Evolutionary conservation across 2,888 invertebrate species (phyloP).

Genomic region (Agrochola lota): DNA sequence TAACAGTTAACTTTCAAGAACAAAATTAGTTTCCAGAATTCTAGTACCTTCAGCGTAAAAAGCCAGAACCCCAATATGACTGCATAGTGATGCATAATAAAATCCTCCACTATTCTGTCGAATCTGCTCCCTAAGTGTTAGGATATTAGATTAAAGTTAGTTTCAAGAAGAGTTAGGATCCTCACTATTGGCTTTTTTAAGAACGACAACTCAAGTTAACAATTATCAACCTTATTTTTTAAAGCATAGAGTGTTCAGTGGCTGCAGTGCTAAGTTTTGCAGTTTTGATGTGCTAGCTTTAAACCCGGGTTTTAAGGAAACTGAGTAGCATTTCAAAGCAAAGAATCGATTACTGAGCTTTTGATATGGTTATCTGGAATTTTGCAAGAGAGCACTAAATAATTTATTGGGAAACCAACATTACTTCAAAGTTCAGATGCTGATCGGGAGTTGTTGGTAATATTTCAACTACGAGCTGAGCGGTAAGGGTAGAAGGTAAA

Average conservation of each 20-base stretch:
- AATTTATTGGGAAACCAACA: slow-evolving; percentile 31
- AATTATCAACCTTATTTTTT: slow-evolving; percentile 21
- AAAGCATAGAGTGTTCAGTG: neutral
- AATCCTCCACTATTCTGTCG: slow-evolving; percentile 21
- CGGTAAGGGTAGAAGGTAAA: neutral
- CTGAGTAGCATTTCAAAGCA: slow-evolving; percentile 57
- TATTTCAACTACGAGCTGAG: slow-evolving; percentile 17
- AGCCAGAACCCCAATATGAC: neutral
- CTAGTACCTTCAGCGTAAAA: neutral
- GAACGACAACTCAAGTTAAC: neutral
- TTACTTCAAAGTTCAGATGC: slow-evolving; percentile 10
- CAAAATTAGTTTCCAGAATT: neutral
- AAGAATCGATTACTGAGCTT: slow-evolving; percentile 50
- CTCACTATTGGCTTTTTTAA: slow-evolving; percentile 54
- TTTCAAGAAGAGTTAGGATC: slow-evolving; percentile 58
- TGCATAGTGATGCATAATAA: slow-evolving; percentile 33
- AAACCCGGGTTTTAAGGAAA: slow-evolving; percentile 51
- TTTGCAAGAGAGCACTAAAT: slow-evolving; percentile 33
- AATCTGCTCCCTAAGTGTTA: slow-evolving; percentile 56
- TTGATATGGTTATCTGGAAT: slow-evolving; percentile 42
- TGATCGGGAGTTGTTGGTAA: slow-evolving; percentile 5
- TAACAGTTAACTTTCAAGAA: neutral
- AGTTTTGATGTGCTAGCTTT: slow-evolving; percentile 44
- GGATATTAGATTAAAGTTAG: slow-evolving; percentile 65
- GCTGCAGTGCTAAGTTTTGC: slow-evolving; percentile 10